Base-by-base conservation (phyloP, 64 coral and sea anemone genomes). In the Pocillopora verrucosa region DNA sequence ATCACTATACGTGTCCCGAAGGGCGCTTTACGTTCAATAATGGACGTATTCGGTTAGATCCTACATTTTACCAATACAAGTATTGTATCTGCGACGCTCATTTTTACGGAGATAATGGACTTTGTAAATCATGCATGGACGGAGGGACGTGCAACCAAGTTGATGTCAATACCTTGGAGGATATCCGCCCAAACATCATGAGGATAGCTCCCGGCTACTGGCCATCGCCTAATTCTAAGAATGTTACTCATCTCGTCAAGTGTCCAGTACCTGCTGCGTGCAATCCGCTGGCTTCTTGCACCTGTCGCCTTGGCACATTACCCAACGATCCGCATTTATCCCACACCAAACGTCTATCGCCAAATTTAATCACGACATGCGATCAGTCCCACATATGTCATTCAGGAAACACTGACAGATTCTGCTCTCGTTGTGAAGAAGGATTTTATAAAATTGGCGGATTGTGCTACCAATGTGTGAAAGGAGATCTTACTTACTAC, bases 1-100 rank as follows among this genome's bases (percentile, higher is more conserved):
- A 85, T 11, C 69, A 85, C 63, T 85, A 69, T 20, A 87, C 65
- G 16, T 87, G 84, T 75, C 65, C 84, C n/a, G 84, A 87, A 87
- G 84, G 60, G 45, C 12, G 82, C 35, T 37, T 86, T 13, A 86
- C 64, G 14, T 72, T 86, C 19, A 86, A 57, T n/a, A 87, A 87
- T 59, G 84, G 84, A 12, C 69, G 68, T 11, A 73, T 87, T 74
- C 65, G 38, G 0, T 35, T 87, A 26, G 84, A 87, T 34, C 84
- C 84, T 11, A 87, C 84, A 74, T 87, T 87, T 74, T 87, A 87
- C 72, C 34, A 75, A 0, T 74, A 87, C 70, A 73, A 60, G 58
- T 72, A 87, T 75, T 87, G 84, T 58, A 26, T 87, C 15, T 87
- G 84, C 22, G 84, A 87, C 58, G n/a, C 68, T 13, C 69, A 37